phyloP scores from a whole-genome alignment of 1,140 invertebrate species.

The Portunus trituberculatus region DNA sequence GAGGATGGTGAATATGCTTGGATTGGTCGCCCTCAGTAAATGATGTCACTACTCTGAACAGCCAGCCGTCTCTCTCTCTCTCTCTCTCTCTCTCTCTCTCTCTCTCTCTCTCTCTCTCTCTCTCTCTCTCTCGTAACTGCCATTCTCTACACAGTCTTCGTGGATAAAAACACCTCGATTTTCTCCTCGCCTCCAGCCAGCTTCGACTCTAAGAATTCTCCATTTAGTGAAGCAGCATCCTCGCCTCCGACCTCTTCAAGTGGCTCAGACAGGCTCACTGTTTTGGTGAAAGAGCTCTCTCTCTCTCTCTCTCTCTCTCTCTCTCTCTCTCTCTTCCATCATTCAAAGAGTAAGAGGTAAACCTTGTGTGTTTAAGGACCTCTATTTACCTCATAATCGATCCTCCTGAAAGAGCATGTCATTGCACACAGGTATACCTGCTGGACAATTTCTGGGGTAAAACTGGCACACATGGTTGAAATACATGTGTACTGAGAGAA shows the following conservation, averaged over 20 bases:
- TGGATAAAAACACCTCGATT: too few relatives aligned
- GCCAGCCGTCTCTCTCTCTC: background rate
- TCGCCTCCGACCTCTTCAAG: background rate
- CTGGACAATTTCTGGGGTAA: background rate
- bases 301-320: constrained; percentile 6
- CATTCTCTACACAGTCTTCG: too few relatives aligned
- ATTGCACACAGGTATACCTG: background rate
- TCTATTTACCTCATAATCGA: background rate
- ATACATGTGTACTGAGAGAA: background rate
- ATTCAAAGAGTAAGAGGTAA: background rate
- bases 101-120: too few relatives aligned
- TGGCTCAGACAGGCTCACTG: background rate
- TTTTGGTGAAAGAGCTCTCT: background rate
- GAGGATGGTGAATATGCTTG: background rate
- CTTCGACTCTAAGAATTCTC: background rate
- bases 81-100: too few relatives aligned
- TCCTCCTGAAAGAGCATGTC: background rate
- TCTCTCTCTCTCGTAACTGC: too few relatives aligned
- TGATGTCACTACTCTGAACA: background rate
- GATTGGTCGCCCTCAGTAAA: background rate
- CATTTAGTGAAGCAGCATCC: background rate
- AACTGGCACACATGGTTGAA: background rate
- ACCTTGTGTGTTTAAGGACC: background rate
- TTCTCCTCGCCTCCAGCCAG: background rate
- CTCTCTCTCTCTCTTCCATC: background rate